Percentiles rank a stretch among this genome's conserved stretches.
Conservation (phyloP, 2,113 vertebrate species). For the Triplophysa rosa region DNA sequence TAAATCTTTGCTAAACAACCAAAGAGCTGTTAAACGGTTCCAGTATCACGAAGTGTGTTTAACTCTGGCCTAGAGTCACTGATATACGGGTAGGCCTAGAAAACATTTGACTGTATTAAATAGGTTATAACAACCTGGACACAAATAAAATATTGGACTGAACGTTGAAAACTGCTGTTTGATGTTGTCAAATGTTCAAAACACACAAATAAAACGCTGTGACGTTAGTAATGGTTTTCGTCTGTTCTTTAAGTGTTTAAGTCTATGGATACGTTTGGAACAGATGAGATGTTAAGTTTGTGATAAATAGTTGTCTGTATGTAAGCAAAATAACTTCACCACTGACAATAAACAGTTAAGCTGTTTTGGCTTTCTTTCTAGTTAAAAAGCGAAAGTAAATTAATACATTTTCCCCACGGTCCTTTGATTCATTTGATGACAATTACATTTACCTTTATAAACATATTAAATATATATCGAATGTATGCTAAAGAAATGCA, state of each 20-base stretch:
- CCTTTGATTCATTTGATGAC: background rate
- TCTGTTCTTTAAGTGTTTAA: background rate
- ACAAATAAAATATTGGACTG: constrained; percentile 3
- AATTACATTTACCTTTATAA: background rate
- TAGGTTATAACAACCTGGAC: background rate
- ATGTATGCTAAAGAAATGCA: background rate
- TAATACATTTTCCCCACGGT: background rate
- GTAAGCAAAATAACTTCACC: background rate
- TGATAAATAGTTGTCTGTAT: background rate
- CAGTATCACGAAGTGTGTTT: background rate
- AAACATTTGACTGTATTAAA: constrained; percentile 26
- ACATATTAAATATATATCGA: background rate
- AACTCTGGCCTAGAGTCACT: constrained; percentile 1
- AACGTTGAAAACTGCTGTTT: constrained; percentile 18
- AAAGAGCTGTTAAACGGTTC: constrained; percentile 41
- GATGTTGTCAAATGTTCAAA: constrained; percentile 25
- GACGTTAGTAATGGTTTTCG: background rate
- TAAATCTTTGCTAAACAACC: constrained; percentile 40
- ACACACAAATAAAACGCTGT: constrained; percentile 44
- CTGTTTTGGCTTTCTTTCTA: background rate
- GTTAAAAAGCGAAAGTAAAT: background rate
- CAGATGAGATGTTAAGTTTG: background rate
- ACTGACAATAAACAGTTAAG: background rate
- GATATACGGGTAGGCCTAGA: constrained; percentile 12
- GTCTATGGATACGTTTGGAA: background rate